These are phyloP conservation scores for Diploptera punctata DNA, from an alignment of 2,888 invertebrate genomes.

Conservation along the genomic window DNA sequence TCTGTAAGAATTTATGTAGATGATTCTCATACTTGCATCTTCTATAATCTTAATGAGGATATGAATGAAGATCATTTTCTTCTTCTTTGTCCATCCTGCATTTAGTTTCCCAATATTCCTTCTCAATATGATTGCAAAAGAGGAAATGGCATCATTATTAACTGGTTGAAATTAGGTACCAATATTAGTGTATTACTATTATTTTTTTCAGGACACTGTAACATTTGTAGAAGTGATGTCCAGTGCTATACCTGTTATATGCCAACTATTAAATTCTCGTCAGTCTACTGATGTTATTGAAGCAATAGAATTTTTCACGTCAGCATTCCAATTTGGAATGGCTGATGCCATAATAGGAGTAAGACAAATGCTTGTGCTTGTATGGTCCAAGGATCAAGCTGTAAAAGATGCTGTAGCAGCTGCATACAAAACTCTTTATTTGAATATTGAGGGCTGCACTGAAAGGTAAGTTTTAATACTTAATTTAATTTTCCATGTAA, in stretches of 20 bases:
- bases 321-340: constrained; percentile 80
- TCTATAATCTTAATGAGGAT: too few relatives aligned
- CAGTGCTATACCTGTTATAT: constrained; percentile 34
- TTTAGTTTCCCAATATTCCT: too few relatives aligned
- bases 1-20: too few relatives aligned
- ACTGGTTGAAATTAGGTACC: too few relatives aligned
- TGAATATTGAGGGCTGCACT: constrained; percentile 60
- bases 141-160: too few relatives aligned
- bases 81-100: too few relatives aligned
- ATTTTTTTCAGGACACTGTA: constrained; percentile 21
- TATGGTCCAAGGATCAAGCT: constrained; percentile 81
- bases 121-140: too few relatives aligned
- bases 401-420: constrained; percentile 73
- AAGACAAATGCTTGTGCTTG: constrained; percentile 76
- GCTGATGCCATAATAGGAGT: constrained; percentile 74
- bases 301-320: constrained; percentile 87
- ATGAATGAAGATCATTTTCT: too few relatives aligned
- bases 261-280: constrained; percentile 36
- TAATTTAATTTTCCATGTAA: too few relatives aligned
- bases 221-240: constrained; percentile 21
- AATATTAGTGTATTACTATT: too few relatives aligned
- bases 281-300: constrained; percentile 61
- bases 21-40: too few relatives aligned
- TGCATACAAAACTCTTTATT: constrained; percentile 77
- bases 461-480: too few relatives aligned